phyloP scores from a whole-genome alignment of 2,113 vertebrate genomes.

The Trematocara variabile region DNA sequence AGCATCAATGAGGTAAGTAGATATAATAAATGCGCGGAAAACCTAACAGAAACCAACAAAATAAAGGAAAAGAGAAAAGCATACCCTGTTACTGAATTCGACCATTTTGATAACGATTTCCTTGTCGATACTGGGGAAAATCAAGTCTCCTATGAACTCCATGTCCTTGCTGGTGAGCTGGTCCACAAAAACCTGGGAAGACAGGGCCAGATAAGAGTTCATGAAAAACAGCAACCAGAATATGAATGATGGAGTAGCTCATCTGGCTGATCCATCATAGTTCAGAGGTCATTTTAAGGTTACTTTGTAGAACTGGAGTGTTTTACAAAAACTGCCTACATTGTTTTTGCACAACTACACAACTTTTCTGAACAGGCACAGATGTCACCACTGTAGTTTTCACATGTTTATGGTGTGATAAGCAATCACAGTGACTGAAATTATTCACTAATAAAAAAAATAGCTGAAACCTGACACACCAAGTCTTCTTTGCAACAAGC shows the following conservation, averaged over 20 bases:
- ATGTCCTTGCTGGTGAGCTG: constrained; percentile 88
- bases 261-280: neutral
- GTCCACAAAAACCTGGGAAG: constrained; percentile 88
- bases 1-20: neutral
- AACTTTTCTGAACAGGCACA: neutral
- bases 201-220: neutral
- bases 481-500: neutral
- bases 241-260: neutral
- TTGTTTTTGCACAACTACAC: neutral
- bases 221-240: neutral
- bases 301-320: neutral
- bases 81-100: constrained; percentile 90
- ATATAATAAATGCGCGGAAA: neutral
- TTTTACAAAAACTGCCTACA: neutral
- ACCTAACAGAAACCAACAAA: neutral
- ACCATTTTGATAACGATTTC: constrained; percentile 88
- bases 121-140: constrained; percentile 88
- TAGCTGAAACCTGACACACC: neutral
- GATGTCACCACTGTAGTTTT: neutral
- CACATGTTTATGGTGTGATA: neutral
- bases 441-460: neutral
- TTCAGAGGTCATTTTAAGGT: neutral
- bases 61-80: neutral
- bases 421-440: neutral
- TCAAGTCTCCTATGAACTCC: constrained; percentile 86